Base-by-base conservation (phyloP, 1,140 invertebrate genomes). In the Caligus rogercresseyi region DNA sequence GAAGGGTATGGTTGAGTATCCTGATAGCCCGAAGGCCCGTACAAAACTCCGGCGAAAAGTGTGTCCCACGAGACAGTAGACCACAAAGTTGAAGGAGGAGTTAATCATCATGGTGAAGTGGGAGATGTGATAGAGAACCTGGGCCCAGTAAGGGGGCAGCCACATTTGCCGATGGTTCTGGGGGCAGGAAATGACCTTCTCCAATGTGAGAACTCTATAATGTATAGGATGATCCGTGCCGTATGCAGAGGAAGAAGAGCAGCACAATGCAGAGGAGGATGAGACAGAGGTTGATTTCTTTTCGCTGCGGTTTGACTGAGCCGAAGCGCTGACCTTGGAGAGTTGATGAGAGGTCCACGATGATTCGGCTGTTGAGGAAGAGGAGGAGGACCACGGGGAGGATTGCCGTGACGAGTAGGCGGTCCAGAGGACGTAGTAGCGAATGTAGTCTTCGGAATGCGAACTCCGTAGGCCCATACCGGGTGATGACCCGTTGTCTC, bases 181-280 rank as follows among this genome's bases (percentile, higher is more conserved):
- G 14, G 23, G 16, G 21, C 57, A 60, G 15, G 25, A n/a, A 43
- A 60, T 60, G 57, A 60, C 26, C 16, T 60, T 60, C 24, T 60
- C 57, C 57, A 60, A 60, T 60, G 21, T 18, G 24, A 26, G 57
- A 60, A 60, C 57, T 60, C 57, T 18, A 26, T 25, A 25, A 60
- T 25, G 26, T 60, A 24, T 25, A 60, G 16, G 21, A 60, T 26
- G 26, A 60, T 60, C 15, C 57, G 57, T 16, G 24, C 18, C 18
- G 57, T 25, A 21, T 60, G 21, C 57, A 60, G 21, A 25, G 18
- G 26, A 60, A 60, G 57, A 60, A 60, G 15, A 60, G n/a, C 16
- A 60, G 18, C 18, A 60, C 57, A n/a, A 60, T 60, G 57, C 57
- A 60, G 15, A 60, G 57, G 20, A 60, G 57, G 14, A 60, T 21